These are phyloP conservation scores for Eristalinus aeneus DNA, from an alignment of 2,888 invertebrate genomes.

Conservation along the genomic window DNA sequence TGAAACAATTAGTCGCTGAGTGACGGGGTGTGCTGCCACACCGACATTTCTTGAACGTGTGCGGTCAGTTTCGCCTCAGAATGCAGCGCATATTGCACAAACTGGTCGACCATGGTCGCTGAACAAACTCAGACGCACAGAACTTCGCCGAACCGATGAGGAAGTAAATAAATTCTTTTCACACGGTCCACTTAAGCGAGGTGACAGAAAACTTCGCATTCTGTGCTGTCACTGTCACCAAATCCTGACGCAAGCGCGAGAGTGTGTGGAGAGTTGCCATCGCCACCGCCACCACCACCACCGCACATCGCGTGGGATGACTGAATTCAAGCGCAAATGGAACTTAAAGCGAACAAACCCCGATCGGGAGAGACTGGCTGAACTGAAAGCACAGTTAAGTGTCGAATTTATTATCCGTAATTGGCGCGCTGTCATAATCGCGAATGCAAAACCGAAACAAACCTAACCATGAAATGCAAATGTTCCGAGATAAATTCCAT, in stretches of 20 bases:
- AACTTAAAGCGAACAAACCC: background rate
- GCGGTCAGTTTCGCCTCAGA: slow-evolving; percentile 49
- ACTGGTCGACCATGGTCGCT: slow-evolving; percentile 54
- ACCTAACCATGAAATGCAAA: slow-evolving; percentile 58
- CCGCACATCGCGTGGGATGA: slow-evolving; percentile 2
- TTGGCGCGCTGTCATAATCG: slow-evolving; percentile 39
- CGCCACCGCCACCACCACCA: background rate
- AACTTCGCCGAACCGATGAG: slow-evolving; percentile 23
- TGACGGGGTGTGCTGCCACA: slow-evolving; percentile 26
- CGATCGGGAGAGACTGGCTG: background rate
- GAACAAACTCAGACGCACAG: slow-evolving; percentile 4
- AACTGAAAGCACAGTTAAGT: background rate
- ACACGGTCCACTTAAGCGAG: slow-evolving; percentile 36
- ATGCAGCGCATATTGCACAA: slow-evolving; percentile 62
- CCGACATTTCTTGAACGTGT: slow-evolving; percentile 64
- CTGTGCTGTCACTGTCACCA: slow-evolving; percentile 20
- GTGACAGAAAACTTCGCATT: slow-evolving; percentile 32
- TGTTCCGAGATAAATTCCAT: slow-evolving; percentile 59
- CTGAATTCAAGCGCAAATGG: background rate
- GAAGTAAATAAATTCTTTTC: slow-evolving; percentile 64
- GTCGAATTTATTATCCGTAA: slow-evolving; percentile 56
- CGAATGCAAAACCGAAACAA: slow-evolving; percentile 2
- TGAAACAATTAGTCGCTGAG: slow-evolving; percentile 28
- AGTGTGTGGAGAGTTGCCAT: background rate
- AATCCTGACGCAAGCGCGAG: slow-evolving; percentile 54